These are phyloP conservation scores for Aix galericulata DNA, from an alignment of 2,113 vertebrate genomes.

Conservation along the genomic window DNA sequence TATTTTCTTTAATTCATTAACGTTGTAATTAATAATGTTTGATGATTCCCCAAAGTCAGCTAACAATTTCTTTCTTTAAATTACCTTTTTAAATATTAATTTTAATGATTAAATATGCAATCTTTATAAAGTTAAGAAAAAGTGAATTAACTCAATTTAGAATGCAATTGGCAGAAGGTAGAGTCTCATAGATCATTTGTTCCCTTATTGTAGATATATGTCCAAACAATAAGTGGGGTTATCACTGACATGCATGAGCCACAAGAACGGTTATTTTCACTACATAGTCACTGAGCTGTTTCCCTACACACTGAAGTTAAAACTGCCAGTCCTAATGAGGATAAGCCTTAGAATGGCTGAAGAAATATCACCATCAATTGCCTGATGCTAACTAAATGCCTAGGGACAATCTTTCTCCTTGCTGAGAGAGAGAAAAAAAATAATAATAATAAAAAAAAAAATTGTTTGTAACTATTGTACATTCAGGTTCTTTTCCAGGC, in stretches of 20 bases:
- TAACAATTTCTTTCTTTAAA: background rate
- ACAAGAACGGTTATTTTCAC: slow-evolving; percentile 42
- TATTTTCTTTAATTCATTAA: background rate
- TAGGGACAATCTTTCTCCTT: background rate
- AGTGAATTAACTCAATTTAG: background rate
- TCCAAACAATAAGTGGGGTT: background rate
- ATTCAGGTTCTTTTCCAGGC: background rate
- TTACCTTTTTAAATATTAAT: background rate
- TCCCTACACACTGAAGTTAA: slow-evolving; percentile 58
- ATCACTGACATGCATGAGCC: background rate
- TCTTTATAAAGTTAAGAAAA: background rate
- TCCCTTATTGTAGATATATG: background rate
- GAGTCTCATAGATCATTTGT: background rate
- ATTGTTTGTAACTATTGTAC: background rate
- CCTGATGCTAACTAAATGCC: background rate
- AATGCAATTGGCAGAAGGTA: background rate
- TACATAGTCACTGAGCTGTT: background rate
- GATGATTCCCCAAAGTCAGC: background rate
- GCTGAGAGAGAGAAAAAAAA: no score
- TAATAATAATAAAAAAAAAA: no score
- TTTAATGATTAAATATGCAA: background rate
- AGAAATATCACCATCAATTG: slow-evolving; percentile 29
- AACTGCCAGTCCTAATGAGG: slow-evolving; percentile 68
- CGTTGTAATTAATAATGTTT: background rate
- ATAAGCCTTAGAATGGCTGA: slow-evolving; percentile 70